Evolutionary conservation across 92 coral and sea anemone genomes (phyloP).

Genomic region (Micromussa lordhowensis): DNA sequence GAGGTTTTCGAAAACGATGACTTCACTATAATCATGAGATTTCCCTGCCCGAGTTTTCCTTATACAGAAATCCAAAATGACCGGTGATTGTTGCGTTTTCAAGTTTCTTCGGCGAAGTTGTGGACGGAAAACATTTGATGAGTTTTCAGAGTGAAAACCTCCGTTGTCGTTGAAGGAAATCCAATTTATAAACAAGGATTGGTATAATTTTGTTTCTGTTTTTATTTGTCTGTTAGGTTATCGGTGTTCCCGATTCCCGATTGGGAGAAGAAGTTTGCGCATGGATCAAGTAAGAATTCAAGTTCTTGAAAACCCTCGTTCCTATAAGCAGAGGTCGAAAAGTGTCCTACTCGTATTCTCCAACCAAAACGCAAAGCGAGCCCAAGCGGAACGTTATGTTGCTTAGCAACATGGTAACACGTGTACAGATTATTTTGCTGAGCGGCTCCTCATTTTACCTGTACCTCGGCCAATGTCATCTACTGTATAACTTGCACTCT

Average conservation of each 20-base stretch:
- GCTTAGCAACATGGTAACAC: background rate
- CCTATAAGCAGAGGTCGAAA: too few relatives aligned
- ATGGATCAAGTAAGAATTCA: constrained; percentile 81
- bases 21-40: too few relatives aligned
- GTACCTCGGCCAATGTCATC: too few relatives aligned
- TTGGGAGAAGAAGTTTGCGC: constrained; percentile 78
- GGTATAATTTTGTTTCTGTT: background rate
- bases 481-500: too few relatives aligned
- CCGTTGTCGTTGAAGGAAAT: background rate
- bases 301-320: constrained; percentile 50
- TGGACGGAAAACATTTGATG: too few relatives aligned
- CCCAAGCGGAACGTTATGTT: background rate
- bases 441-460: background rate
- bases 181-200: background rate
- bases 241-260: constrained; percentile 73
- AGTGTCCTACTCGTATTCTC: background rate
- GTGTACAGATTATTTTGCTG: background rate
- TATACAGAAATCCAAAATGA: too few relatives aligned
- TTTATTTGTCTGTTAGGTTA: constrained; percentile 51
- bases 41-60: too few relatives aligned
- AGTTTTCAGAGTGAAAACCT: too few relatives aligned
- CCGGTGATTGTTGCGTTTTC: too few relatives aligned
- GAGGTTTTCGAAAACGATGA: too few relatives aligned
- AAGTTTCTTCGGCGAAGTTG: too few relatives aligned
- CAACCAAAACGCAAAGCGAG: background rate